Evolutionary conservation across 2,797 vertebrate genomes (phyloP).

Genomic region (Amphiprion clarkii): DNA sequence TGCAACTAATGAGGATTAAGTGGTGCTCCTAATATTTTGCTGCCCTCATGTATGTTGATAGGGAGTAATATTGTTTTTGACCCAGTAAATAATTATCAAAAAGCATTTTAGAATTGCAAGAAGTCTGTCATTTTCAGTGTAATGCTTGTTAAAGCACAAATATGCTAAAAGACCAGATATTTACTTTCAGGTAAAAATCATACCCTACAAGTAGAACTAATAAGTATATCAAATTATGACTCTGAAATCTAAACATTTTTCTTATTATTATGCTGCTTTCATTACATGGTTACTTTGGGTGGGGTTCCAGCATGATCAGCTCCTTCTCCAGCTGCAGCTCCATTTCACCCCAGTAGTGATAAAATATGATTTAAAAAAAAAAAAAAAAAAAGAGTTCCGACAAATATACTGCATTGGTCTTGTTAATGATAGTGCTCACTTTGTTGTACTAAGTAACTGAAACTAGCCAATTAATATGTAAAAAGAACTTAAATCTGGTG

Average conservation of each 20-base stretch:
- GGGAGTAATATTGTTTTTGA: background rate
- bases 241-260: background rate
- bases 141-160: background rate
- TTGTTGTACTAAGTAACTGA: constrained; percentile 7
- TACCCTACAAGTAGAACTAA: background rate
- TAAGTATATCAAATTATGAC: background rate
- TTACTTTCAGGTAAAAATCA: background rate
- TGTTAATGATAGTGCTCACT: background rate
- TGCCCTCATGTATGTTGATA: no score
- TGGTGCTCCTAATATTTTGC: no score
- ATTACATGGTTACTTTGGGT: background rate
- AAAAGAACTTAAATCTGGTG: background rate
- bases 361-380: background rate
- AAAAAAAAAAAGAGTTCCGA: no score
- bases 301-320: background rate
- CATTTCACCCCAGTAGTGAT: no score
- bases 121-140: no score
- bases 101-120: background rate
- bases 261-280: background rate
- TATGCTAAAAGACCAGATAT: background rate
- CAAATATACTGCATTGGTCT: background rate
- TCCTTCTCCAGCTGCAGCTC: background rate
- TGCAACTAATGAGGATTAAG: no score
- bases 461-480: background rate
- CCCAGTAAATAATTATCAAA: background rate